A percentile compares a stretch with the other conserved stretches of the same genome.
phyloP scores from a whole-genome alignment of 2,113 vertebrate species.

The Oncorhynchus nerka region DNA sequence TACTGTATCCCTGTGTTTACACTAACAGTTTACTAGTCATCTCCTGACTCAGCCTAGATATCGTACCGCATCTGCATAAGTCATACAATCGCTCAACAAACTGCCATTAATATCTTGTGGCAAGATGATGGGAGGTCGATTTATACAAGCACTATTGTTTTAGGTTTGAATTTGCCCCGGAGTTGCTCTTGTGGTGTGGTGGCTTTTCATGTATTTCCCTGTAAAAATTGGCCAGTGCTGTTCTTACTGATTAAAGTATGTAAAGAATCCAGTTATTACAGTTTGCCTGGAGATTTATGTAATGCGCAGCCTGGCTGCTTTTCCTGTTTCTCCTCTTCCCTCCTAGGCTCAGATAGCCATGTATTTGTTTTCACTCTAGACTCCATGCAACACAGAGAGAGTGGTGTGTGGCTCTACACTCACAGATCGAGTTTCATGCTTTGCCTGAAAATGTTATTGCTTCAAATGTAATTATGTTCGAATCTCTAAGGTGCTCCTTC shows the following conservation, averaged over 20 bases:
- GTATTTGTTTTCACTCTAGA: constrained; percentile 55
- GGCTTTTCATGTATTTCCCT: constrained; percentile 50
- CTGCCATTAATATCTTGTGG: constrained; percentile 52
- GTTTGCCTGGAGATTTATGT: constrained; percentile 65
- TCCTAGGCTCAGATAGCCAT: constrained; percentile 54
- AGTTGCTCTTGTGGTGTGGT: constrained; percentile 49
- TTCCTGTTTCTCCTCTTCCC: constrained; percentile 55
- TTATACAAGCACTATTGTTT: constrained; percentile 39
- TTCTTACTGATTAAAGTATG: constrained; percentile 48
- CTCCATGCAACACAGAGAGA: constrained; percentile 34
- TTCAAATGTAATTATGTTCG: constrained; percentile 56
- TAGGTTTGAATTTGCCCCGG: constrained; percentile 30
- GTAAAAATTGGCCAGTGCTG: constrained; percentile 31
- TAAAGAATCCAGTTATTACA: constrained; percentile 56
- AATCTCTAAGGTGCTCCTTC: constrained; percentile 56
- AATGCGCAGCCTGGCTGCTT: constrained; percentile 44
- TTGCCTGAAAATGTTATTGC: constrained; percentile 53
- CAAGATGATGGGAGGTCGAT: constrained; percentile 48
- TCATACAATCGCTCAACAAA: constrained; percentile 56
- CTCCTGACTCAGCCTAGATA: constrained; percentile 42
- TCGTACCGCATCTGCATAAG: constrained; percentile 50
- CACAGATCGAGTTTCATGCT: constrained; percentile 58
- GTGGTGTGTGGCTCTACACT: constrained; percentile 36
- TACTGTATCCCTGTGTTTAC: constrained; percentile 46
- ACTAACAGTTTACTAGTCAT: constrained; percentile 46